Percentiles rank a stretch among this genome's conserved stretches.
Conservation (phyloP, 2,113 vertebrate genomes). For the Scolopax mira region DNA sequence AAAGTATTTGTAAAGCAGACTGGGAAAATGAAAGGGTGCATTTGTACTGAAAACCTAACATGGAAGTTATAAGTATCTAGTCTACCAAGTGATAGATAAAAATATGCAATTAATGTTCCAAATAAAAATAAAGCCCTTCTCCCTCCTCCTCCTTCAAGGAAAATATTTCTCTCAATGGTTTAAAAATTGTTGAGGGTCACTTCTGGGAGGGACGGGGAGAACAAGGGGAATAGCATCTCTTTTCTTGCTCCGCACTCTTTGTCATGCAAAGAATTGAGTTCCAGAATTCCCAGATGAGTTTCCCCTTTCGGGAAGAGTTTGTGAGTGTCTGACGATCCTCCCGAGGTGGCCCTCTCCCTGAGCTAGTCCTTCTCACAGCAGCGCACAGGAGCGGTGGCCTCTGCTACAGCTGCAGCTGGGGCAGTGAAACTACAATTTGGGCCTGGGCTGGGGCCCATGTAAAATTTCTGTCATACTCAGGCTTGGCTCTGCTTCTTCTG, state of each 20-base stretch:
- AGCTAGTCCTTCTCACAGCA: neutral
- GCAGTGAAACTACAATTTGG: neutral
- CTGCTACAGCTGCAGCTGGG: neutral
- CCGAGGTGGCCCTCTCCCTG: neutral
- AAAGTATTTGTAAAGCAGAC: neutral
- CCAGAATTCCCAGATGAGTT: neutral
- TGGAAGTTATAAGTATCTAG: neutral
- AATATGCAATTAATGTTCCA: neutral
- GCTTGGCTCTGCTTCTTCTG: neutral
- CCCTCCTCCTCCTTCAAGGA: neutral
- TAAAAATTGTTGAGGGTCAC: neutral
- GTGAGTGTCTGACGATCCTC: fast-evolving
- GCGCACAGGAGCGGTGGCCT: fast-evolving
- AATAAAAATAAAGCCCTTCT: neutral
- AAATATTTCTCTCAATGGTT: neutral
- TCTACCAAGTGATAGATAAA: neutral
- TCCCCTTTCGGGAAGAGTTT: neutral
- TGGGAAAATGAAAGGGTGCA: neutral
- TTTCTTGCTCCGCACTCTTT: neutral
- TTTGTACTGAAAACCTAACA: neutral
- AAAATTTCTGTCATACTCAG: neutral
- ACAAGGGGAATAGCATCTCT: neutral
- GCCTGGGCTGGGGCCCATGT: too few species aligned
- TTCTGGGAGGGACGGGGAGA: neutral
- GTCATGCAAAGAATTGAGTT: neutral